Evolutionary conservation across 2,113 vertebrate genomes (phyloP).

Genomic region (Xenopus borealis): DNA sequence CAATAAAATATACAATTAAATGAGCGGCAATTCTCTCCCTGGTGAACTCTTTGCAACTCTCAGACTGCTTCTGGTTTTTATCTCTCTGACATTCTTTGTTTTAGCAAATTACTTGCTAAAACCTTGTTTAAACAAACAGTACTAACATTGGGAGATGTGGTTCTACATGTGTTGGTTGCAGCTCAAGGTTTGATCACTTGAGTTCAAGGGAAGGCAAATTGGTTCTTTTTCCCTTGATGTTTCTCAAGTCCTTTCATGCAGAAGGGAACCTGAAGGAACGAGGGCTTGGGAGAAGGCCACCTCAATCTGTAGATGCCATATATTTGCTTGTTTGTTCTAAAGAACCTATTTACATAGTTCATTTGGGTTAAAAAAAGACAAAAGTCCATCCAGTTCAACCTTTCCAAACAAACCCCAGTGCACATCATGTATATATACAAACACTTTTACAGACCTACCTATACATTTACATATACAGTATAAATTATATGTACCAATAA

Average conservation of each 20-base stretch:
- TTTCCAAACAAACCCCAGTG: too few relatives aligned
- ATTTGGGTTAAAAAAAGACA: too few relatives aligned
- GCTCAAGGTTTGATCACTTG: constrained; percentile 12
- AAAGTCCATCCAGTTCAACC: too few relatives aligned
- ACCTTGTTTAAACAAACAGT: constrained; percentile 45
- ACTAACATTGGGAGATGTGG: constrained; percentile 34
- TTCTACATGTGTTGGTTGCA: constrained; percentile 32
- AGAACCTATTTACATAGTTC: too few relatives aligned
- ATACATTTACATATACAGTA: too few relatives aligned
- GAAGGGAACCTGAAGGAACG: too few relatives aligned
- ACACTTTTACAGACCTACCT: too few relatives aligned
- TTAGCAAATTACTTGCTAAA: constrained; percentile 46
- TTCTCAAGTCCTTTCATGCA: not conserved
- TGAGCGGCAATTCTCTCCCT: constrained; percentile 28
- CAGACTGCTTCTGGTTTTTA: constrained; percentile 30
- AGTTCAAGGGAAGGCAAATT: constrained; percentile 25
- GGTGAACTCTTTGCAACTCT: constrained; percentile 18
- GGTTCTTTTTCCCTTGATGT: constrained; percentile 1
- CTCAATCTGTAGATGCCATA: too few relatives aligned
- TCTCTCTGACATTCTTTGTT: constrained; percentile 46
- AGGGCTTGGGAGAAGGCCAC: too few relatives aligned
- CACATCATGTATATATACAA: too few relatives aligned
- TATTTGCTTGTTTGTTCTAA: too few relatives aligned
- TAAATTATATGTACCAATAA: too few relatives aligned
- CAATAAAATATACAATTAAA: constrained; percentile 44